Percentiles rank a stretch among this genome's conserved stretches.
These are phyloP conservation scores for Malacoraja senta DNA, from an alignment of 2,797 vertebrate species.

Conservation along the genomic window DNA sequence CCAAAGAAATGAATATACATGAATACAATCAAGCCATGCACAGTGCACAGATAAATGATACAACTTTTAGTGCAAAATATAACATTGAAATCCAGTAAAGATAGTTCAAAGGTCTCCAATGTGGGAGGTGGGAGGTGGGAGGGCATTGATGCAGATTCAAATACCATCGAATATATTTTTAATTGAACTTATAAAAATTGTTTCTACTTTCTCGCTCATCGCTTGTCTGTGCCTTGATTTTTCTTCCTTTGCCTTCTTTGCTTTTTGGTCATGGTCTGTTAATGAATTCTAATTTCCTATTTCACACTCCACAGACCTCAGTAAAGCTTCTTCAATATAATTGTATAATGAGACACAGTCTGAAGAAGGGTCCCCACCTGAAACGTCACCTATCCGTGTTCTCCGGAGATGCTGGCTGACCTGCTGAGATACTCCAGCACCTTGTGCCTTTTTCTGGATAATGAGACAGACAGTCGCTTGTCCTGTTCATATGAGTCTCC, in stretches of 20 bases:
- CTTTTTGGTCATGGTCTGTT: not conserved
- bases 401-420: too few relatives aligned
- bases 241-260: not conserved
- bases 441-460: not conserved
- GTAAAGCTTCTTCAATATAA: not conserved
- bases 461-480: not conserved
- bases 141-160: not conserved
- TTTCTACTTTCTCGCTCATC: not conserved
- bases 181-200: not conserved
- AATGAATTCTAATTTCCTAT: not conserved
- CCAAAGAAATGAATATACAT: too few relatives aligned
- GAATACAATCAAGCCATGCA: too few relatives aligned
- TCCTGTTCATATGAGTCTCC: not conserved
- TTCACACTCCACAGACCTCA: not conserved
- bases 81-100: too few relatives aligned
- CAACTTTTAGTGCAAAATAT: too few relatives aligned
- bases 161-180: not conserved
- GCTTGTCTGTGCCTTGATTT: not conserved
- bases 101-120: too few relatives aligned
- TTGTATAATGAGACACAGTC: not conserved
- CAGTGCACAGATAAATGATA: too few relatives aligned
- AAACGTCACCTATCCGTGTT: too few relatives aligned
- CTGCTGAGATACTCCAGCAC: too few relatives aligned
- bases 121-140: not conserved
- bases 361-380: too few relatives aligned